Percentiles rank a stretch among this genome's conserved stretches.
These are phyloP conservation scores for Atta cephalotes DNA, from an alignment of 1,140 invertebrate genomes.

Conservation along the genomic window DNA sequence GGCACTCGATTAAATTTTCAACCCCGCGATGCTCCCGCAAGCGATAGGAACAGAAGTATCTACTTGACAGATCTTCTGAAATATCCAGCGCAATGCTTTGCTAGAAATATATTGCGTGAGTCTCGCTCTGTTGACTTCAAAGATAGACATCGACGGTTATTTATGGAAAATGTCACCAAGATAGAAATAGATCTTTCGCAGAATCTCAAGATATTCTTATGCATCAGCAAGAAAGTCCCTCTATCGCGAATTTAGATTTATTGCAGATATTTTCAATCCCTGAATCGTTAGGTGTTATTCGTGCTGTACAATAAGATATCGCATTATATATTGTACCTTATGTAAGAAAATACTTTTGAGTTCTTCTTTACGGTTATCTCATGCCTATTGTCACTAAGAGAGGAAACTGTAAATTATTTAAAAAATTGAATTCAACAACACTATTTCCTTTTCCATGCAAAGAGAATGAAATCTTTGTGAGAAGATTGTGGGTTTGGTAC, in stretches of 20 bases:
- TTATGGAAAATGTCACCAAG: constrained; percentile 57
- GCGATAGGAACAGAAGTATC: constrained; percentile 51
- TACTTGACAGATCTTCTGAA: constrained; percentile 54
- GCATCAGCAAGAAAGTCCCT: constrained; percentile 1
- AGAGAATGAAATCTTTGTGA: constrained; percentile 11
- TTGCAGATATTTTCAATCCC: constrained; percentile 9
- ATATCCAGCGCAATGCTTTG: constrained; percentile 47
- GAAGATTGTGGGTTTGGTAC: background rate
- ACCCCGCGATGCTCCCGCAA: background rate
- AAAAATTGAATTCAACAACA: constrained; percentile 10
- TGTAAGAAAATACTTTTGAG: background rate
- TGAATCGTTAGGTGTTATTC: constrained; percentile 27
- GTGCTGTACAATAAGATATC: background rate
- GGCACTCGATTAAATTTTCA: constrained; percentile 58
- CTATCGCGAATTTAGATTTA: constrained; percentile 6
- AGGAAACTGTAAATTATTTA: background rate
- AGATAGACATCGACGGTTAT: constrained; percentile 63
- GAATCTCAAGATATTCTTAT: constrained; percentile 46
- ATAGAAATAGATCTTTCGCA: constrained; percentile 49
- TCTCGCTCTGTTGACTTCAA: constrained; percentile 46
- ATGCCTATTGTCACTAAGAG: background rate
- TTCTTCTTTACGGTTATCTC: background rate
- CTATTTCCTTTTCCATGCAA: background rate
- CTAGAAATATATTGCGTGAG: constrained; percentile 43
- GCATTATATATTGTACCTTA: constrained; percentile 15